Evolutionary conservation across 1,140 invertebrate species (phyloP).

Genomic region (Caenorhabditis inopinata): DNA sequence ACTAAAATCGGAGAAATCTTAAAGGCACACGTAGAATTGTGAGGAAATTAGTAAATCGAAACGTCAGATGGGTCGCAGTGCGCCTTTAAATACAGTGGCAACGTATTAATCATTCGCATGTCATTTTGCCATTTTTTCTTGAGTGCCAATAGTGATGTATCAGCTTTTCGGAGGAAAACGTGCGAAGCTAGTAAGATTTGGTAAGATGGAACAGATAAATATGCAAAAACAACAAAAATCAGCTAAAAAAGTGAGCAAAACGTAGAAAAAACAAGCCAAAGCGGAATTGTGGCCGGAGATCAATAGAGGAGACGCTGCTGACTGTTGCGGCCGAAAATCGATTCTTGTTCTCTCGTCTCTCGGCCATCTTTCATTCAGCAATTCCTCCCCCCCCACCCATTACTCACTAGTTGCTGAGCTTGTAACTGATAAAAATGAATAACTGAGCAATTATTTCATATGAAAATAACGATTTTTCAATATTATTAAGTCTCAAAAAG

Average conservation of each 20-base stretch:
- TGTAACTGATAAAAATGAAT: neutral
- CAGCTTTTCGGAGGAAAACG: neutral
- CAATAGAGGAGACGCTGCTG: conserved; percentile 1
- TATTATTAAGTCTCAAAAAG: neutral
- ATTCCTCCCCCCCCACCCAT: neutral
- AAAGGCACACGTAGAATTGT: too few relatives aligned
- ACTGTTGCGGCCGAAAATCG: conserved; percentile 25
- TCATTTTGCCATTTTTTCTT: too few relatives aligned
- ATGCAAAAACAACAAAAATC: too few relatives aligned
- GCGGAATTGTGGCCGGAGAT: neutral
- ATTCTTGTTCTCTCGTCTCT: conserved; percentile 25
- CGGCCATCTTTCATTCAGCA: neutral
- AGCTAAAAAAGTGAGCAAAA: conserved; percentile 18
- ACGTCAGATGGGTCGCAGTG: too few relatives aligned
- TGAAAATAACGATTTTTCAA: too few relatives aligned
- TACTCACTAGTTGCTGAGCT: neutral
- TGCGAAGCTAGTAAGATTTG: neutral
- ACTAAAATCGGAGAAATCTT: too few relatives aligned
- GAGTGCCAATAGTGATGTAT: too few relatives aligned
- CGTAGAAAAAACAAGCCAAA: neutral
- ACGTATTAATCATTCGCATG: too few relatives aligned
- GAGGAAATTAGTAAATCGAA: too few relatives aligned
- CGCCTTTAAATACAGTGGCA: too few relatives aligned
- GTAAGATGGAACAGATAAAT: neutral
- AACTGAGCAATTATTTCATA: too few relatives aligned